A percentile compares a stretch with the other conserved stretches of the same genome.
Evolutionary conservation across 2,888 invertebrate genomes (phyloP).

Genomic region (Drosophila yooni): DNA sequence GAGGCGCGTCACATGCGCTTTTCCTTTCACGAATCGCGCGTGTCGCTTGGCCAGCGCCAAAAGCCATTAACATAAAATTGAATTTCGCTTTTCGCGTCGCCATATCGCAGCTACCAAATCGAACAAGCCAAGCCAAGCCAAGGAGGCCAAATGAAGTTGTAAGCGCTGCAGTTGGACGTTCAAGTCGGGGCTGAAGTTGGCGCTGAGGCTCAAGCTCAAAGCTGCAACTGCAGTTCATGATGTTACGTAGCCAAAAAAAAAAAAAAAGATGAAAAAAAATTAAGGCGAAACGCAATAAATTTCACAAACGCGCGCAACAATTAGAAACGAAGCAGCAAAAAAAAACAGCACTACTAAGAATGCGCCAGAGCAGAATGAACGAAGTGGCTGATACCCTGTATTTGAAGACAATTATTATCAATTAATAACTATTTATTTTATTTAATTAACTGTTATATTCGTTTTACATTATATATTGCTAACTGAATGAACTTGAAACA

Average conservation of each 20-base stretch:
- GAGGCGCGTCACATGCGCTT: conserved; percentile 53
- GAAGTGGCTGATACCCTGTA: conserved; percentile 31
- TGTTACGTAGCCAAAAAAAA: conserved; percentile 56
- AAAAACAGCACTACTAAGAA: conserved; percentile 39
- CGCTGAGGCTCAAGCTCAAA: conserved; percentile 6
- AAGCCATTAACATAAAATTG: conserved; percentile 78
- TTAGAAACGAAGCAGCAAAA: conserved; percentile 70
- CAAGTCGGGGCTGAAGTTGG: neutral
- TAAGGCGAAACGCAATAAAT: conserved; percentile 77
- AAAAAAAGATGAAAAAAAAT: conserved; percentile 13
- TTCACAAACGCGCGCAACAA: conserved; percentile 80
- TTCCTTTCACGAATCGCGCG: conserved; percentile 74
- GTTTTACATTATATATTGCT: neutral
- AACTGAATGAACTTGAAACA: neutral
- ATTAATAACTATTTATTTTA: no score
- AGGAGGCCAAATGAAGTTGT: conserved; percentile 55
- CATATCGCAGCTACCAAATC: conserved; percentile 73
- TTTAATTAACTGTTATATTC: neutral
- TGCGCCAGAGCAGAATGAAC: neutral
- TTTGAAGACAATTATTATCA: neutral
- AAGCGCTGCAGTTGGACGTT: conserved; percentile 22
- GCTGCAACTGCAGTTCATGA: conserved; percentile 25
- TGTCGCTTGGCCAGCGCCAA: conserved; percentile 64
- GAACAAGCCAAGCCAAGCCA: conserved; percentile 27
- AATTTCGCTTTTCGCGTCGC: conserved; percentile 72